These are phyloP conservation scores for Burhinus oedicnemus DNA, from an alignment of 2,113 vertebrate genomes.

Conservation along the genomic window DNA sequence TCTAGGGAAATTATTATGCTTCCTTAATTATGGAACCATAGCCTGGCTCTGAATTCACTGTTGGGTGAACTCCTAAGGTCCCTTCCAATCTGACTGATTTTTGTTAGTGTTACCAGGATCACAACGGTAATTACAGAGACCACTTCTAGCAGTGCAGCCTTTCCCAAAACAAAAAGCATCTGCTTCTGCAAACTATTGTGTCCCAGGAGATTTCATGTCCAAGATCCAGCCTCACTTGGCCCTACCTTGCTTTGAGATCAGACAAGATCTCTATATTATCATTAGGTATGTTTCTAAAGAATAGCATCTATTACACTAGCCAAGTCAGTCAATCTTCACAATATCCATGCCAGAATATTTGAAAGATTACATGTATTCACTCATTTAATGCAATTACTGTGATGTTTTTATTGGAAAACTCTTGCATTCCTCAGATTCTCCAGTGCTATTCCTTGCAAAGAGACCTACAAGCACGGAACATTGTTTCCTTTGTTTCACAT, in stretches of 20 bases:
- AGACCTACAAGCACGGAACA: background rate
- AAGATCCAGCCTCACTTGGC: background rate
- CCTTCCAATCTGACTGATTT: background rate
- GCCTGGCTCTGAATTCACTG: background rate
- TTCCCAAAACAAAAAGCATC: background rate
- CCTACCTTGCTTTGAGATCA: background rate
- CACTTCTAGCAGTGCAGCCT: background rate
- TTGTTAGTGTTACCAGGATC: background rate
- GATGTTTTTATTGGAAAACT: constrained; percentile 53
- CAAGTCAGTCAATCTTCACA: background rate
- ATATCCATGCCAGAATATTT: constrained; percentile 29
- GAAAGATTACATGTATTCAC: constrained; percentile 10
- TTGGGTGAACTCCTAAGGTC: background rate
- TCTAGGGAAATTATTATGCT: background rate
- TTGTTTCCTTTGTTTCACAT: background rate
- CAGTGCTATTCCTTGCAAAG: background rate
- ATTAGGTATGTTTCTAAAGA: background rate
- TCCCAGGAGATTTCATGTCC: background rate
- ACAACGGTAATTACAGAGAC: background rate
- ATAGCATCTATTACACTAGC: background rate
- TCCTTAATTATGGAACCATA: background rate
- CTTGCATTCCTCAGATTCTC: constrained; percentile 32
- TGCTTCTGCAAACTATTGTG: background rate
- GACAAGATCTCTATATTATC: background rate
- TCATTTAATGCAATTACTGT: constrained; percentile 32